A percentile compares a stretch with the other conserved stretches of the same genome.
Conservation (phyloP, 53 echinoderm and acorn worm species). For the Temnopleurus reevesii region DNA sequence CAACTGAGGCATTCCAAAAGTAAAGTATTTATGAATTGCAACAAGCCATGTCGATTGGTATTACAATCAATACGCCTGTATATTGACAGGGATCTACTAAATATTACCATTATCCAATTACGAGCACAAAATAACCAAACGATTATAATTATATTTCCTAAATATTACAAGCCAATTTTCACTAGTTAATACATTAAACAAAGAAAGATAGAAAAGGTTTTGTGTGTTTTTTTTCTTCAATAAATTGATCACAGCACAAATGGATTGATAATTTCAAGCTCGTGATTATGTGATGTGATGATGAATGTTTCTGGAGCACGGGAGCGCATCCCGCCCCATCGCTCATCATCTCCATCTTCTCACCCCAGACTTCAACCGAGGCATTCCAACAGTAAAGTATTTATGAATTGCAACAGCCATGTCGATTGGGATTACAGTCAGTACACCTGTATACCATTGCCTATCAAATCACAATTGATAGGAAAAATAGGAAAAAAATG, state of each 20-base stretch:
- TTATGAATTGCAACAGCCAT: constrained; percentile 17
- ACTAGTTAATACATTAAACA: too few relatives aligned
- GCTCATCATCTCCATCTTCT: not conserved
- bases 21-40: not conserved
- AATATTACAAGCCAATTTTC: too few relatives aligned
- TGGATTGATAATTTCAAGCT: too few relatives aligned
- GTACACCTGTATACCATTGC: not conserved
- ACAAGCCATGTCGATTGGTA: not conserved
- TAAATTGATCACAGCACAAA: too few relatives aligned
- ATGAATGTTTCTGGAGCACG: not conserved
- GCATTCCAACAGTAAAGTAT: not conserved
- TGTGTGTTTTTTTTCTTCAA: too few relatives aligned
- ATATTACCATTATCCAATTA: not conserved
- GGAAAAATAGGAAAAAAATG: too few relatives aligned
- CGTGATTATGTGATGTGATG: too few relatives aligned
- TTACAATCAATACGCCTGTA: not conserved
- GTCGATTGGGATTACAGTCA: not conserved
- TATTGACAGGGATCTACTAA: too few relatives aligned
- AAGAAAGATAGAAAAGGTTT: too few relatives aligned
- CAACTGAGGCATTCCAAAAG: not conserved
- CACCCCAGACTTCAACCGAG: not conserved
- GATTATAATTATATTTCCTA: too few relatives aligned
- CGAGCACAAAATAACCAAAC: not conserved
- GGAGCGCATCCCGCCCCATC: constrained; percentile 34
- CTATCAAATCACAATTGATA: too few relatives aligned